Conservation (phyloP, 2,797 vertebrate species). For the Anableps anableps region DNA sequence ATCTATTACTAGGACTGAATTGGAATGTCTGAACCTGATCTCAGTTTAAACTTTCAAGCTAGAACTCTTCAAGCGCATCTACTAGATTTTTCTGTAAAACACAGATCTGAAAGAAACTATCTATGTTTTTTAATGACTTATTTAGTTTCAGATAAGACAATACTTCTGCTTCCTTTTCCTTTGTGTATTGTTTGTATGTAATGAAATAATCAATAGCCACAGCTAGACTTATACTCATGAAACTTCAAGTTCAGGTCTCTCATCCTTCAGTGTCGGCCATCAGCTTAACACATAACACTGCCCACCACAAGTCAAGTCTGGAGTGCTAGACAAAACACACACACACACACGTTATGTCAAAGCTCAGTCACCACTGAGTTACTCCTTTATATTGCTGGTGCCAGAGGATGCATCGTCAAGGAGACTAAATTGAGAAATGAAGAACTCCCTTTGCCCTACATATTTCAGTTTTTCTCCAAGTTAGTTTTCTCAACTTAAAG, state of each 20-base stretch:
- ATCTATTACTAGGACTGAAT: neutral
- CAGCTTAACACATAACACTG: slow-evolving; percentile 36
- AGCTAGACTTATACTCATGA: slow-evolving; percentile 34
- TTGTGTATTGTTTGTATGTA: slow-evolving; percentile 19
- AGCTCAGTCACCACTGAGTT: neutral
- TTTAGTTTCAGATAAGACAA: slow-evolving; percentile 6
- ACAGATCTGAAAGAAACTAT: neutral
- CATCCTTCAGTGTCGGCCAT: slow-evolving; percentile 26
- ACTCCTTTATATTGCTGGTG: slow-evolving; percentile 16
- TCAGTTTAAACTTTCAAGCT: neutral
- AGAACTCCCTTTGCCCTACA: neutral
- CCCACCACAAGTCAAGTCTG: slow-evolving; percentile 19
- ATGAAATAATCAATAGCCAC: slow-evolving; percentile 49
- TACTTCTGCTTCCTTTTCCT: slow-evolving; percentile 18
- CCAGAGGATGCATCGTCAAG: neutral
- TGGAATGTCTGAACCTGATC: neutral
- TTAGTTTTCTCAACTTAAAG: neutral
- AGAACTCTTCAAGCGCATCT: too few relatives aligned
- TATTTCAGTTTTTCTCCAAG: slow-evolving; percentile 1
- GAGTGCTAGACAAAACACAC: slow-evolving; percentile 7
- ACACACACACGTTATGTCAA: slow-evolving; percentile 6
- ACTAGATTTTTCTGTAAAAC: neutral
- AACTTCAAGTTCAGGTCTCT: slow-evolving; percentile 37
- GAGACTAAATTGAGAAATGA: neutral
- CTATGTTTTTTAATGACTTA: slow-evolving; percentile 10